A percentile compares a stretch with the other conserved stretches of the same genome.
Conservation (phyloP, 2,888 invertebrate species). For the Heliconius hortense region DNA sequence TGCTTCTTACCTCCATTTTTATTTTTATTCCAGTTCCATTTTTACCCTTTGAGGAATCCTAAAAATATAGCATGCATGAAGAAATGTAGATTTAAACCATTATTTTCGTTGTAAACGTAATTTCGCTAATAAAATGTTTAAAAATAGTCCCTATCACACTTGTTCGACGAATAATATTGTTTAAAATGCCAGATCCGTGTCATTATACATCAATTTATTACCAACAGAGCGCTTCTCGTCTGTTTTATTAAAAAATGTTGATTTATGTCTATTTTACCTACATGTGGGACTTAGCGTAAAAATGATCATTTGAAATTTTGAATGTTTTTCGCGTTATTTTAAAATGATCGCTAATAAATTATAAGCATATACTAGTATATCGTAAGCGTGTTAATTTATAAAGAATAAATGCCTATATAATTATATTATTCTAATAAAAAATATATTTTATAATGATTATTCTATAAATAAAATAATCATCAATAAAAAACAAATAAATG, state of each 20-base stretch:
- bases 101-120: background rate
- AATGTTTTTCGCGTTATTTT: background rate
- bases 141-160: background rate
- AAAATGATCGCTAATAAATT: background rate
- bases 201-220: slow-evolving; percentile 16
- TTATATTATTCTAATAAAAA: too few relatives aligned
- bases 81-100: background rate
- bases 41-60: background rate
- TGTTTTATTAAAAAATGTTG: slow-evolving; percentile 22
- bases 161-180: slow-evolving; percentile 4
- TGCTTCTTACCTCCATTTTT: too few relatives aligned
- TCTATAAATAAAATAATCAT: too few relatives aligned
- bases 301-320: background rate
- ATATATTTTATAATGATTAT: too few relatives aligned
- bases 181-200: background rate
- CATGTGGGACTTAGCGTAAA: background rate
- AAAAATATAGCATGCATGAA: background rate
- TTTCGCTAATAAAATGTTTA: background rate
- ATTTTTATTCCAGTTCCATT: too few relatives aligned
- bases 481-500: too few relatives aligned
- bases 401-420: background rate
- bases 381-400: background rate
- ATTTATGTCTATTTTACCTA: slow-evolving; percentile 4
- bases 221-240: background rate
- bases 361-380: background rate